These are phyloP conservation scores for Acanthochromis polyacanthus DNA, from an alignment of 2,113 vertebrate species.

Conservation along the genomic window DNA sequence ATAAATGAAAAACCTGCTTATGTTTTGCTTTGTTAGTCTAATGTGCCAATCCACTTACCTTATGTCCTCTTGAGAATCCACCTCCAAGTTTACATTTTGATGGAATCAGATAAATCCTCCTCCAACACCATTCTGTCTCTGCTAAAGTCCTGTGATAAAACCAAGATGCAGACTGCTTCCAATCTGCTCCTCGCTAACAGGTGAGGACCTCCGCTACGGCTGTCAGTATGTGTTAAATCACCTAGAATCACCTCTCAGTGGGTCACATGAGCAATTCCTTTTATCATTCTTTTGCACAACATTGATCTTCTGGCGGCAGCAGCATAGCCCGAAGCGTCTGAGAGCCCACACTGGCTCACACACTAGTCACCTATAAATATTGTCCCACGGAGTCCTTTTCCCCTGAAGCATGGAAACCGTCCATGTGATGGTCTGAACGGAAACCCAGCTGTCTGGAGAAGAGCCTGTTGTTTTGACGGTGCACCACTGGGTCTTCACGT, in stretches of 20 bases:
- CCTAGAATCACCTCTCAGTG: slow-evolving; percentile 12
- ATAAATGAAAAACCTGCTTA: too few relatives aligned
- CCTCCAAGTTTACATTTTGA: not conserved
- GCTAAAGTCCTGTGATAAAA: not conserved
- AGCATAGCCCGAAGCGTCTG: slow-evolving; percentile 74
- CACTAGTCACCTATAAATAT: slow-evolving; percentile 39
- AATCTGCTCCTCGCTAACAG: not conserved
- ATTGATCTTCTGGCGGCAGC: slow-evolving; percentile 45
- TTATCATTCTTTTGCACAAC: slow-evolving; percentile 28
- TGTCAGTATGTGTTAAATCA: slow-evolving; percentile 51
- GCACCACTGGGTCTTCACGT: slow-evolving; percentile 82
- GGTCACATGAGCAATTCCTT: slow-evolving; percentile 84
- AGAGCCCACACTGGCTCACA: slow-evolving; percentile 48
- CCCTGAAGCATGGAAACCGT: slow-evolving; percentile 68
- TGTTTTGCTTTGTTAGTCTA: too few relatives aligned
- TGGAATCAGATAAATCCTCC: slow-evolving; percentile 4
- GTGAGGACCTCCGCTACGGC: slow-evolving; percentile 13
- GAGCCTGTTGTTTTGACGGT: slow-evolving; percentile 84
- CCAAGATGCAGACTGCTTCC: not conserved
- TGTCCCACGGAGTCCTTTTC: slow-evolving; percentile 25
- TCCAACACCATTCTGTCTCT: not conserved
- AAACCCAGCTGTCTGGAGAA: slow-evolving; percentile 85
- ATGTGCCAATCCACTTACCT: too few relatives aligned
- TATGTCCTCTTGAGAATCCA: not conserved
- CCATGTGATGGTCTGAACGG: slow-evolving; percentile 81